Percentiles rank a stretch among this genome's conserved stretches.
These are phyloP conservation scores for Drosophila mauritiana DNA, from an alignment of 1,140 invertebrate species.

Conservation along the genomic window DNA sequence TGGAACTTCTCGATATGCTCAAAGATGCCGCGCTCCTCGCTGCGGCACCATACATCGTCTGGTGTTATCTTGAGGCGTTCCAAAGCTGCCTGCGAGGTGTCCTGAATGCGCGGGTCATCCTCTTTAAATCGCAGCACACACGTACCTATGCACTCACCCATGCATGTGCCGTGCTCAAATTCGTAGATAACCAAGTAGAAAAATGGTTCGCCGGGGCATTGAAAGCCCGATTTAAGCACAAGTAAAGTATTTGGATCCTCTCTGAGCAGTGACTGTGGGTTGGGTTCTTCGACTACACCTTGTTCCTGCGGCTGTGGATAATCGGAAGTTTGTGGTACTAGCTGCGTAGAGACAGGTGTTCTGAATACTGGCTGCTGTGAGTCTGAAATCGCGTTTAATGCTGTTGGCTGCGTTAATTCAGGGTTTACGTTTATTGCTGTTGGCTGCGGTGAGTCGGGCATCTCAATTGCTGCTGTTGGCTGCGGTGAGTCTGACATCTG, in stretches of 20 bases:
- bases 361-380: neutral
- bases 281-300: neutral
- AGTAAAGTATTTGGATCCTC: slow-evolving; percentile 1
- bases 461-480: neutral
- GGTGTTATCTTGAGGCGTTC: slow-evolving; percentile 11
- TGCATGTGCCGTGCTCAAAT: neutral
- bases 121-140: slow-evolving; percentile 31
- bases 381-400: neutral
- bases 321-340: neutral
- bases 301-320: neutral
- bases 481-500: neutral
- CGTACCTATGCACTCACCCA: slow-evolving; percentile 20
- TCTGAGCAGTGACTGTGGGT: too few species aligned
- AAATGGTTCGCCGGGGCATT: neutral
- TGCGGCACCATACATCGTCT: slow-evolving; percentile 34
- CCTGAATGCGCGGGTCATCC: slow-evolving; percentile 33
- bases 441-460: neutral
- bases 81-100: slow-evolving; percentile 22
- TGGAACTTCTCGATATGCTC: neutral
- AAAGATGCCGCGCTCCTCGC: slow-evolving; percentile 18
- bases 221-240: slow-evolving; percentile 14
- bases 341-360: neutral
- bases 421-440: neutral
- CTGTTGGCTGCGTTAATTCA: neutral
- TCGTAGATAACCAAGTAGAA: slow-evolving; percentile 48